Percentiles rank a stretch among this genome's conserved stretches.
Evolutionary conservation across 2,113 vertebrate genomes (phyloP).

Genomic region (Syrmaticus mikado): DNA sequence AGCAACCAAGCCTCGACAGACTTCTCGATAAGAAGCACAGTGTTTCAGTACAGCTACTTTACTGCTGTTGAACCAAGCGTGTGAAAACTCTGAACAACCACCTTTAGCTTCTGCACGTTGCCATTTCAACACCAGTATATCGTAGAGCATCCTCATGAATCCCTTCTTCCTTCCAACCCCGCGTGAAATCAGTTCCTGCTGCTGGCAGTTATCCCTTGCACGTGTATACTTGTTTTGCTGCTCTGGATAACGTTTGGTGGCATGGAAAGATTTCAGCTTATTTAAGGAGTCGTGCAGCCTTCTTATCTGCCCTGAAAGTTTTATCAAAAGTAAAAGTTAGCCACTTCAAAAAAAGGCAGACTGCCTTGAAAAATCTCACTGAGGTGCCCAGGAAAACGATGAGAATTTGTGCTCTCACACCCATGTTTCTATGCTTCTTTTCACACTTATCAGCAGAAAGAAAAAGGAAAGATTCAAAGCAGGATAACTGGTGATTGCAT

Average conservation of each 20-base stretch:
- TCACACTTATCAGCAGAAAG: not conserved
- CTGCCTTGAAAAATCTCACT: not conserved
- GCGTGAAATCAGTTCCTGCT: not conserved
- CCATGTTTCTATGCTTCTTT: not conserved
- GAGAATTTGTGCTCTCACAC: constrained; percentile 22
- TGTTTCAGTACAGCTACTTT: constrained; percentile 21
- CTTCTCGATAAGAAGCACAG: not conserved
- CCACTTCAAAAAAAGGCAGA: constrained; percentile 10
- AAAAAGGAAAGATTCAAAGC: not conserved
- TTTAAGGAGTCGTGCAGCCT: not conserved
- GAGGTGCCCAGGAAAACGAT: not conserved
- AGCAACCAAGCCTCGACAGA: not conserved
- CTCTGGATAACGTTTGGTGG: not conserved
- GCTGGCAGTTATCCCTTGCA: not conserved
- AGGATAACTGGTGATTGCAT: not conserved
- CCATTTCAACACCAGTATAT: not conserved
- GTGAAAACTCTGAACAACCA: not conserved
- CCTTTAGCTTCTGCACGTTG: not conserved
- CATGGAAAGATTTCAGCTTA: not conserved
- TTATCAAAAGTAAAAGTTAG: not conserved
- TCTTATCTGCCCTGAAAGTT: not conserved
- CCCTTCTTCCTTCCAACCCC: not conserved
- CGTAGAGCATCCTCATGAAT: not conserved
- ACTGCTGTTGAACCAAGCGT: not conserved
- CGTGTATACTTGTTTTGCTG: not conserved